Base-by-base conservation (phyloP, 2,113 vertebrate species). In the Bettongia penicillata region DNA sequence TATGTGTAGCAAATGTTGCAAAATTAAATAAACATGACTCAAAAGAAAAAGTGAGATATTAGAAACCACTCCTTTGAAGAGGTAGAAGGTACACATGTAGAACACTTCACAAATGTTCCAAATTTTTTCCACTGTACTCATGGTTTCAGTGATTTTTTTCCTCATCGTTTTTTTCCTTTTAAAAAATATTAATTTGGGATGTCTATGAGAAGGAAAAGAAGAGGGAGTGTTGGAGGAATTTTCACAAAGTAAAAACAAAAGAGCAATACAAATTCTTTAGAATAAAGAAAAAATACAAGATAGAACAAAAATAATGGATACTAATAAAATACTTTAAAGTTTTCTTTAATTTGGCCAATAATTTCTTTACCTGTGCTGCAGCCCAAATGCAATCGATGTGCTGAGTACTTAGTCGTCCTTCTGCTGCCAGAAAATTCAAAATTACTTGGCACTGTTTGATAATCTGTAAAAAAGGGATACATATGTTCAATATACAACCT, bases 371-470 rank as follows among this genome's bases (percentile, higher is more conserved):
- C 99, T 99, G 99, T 98, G 99, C 99, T 95, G 99, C 99, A 84
- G 99, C 99, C 99, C 99, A 99, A 97, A 99, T 99, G 97, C 99
- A 99, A 98, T 99, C 99, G 97, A 99, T 99, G 92, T 99, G 99
- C 97, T 99, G 99, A 91, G 99, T 99, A 98, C 99, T 99, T 95
- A 99, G 99, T 93, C 99, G 99, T 51, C 99, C 99, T 97, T 99
- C 99, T 55, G 99, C 99, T 97, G 99, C 99, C 98, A 99, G 98
- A 98, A 99, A 99, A 98, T 99, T 99, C 98, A 99, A 99, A 98
- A 99, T 99, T 97, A 99, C 99, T 98, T 99, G 99, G 99, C 99
- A 99, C 98, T 99, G 99, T 97, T 99, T 99, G 98, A 99, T 99
- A 98, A 99, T 99, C 99, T 99, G 98, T 77, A 98, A 98, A 96